Evolutionary conservation across 2,113 vertebrate species (phyloP), one percentile per base, ranked within the genome.

Genomic region (Grammomys surdaster): DNA sequence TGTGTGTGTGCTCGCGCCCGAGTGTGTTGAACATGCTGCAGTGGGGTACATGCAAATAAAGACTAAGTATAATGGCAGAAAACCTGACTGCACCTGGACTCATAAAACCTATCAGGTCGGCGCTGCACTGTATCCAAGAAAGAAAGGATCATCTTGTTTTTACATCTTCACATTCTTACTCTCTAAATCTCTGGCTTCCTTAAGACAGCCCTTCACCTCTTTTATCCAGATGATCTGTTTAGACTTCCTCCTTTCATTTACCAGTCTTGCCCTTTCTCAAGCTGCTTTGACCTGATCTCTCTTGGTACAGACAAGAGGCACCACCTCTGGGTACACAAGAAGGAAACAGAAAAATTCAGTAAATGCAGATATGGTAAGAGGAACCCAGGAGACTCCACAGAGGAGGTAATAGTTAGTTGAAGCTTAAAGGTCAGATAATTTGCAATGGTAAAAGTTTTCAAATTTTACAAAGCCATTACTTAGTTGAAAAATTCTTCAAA

Each of bases 401-500:
- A 85, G 12, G 84, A 70, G 40, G 63, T 51, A 33, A 69, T 0
- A 9, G 88, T 93, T 26, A 48, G 17, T 24, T 56, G 51, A 43
- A 40, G 58, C 40, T 80, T 80, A 40, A 93, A 89, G 43, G 28
- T 82, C 58, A 56, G 9, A 31, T 33, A 72, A 93, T 78, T 85
- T 8, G 3, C n/a, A 67, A 87, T 65, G 78, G 67, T 54, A 43
- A 87, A 4, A n/a, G 43, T 92, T 86, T 48, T 81, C 40, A 92
- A 80, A 75, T 76, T 81, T 70, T 40, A 75, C 8, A 6, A n/a
- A 91, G 81, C 36, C 36, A 46, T 88, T 72, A 40, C 13, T 91
- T 89, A 80, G 77, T 56, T 86, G 78, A 16, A 75, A 78, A 51
- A 73, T 58, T 92, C 92, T 80, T 94, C 16, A 89, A 40, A 89